Evolutionary conservation across 2,888 invertebrate species (phyloP), one percentile per base, ranked within the genome.

Genomic region (Dryadula phaetusa): DNA sequence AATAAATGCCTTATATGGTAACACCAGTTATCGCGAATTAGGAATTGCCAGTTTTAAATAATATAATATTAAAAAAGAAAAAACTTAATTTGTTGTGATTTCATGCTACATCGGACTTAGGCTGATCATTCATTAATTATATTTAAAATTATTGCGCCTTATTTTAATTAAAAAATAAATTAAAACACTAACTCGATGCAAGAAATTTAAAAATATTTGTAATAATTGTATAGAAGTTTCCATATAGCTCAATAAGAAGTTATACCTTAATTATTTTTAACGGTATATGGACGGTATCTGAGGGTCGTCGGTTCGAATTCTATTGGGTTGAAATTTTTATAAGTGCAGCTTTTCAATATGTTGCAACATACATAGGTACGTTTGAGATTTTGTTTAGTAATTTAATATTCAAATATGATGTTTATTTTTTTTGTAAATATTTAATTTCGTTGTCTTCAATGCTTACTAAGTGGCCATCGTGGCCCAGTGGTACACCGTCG

Each of bases 21-120:
- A 49, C 46, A 62, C 47, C 37, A 53, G 44, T 42, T 12, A 20
- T 37, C n/a, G 20, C 47, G 47, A 25, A 58, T n/a, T n/a, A 40
- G 54, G 54, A 56, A 56, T 56, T 56, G 54, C 54, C 54, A 56
- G 54, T 22, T 37, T n/a, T 56, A 20, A 40, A 56, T 56, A 56
- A 37, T 54, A 20, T 54, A n/a, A n/a, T n/a, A n/a, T 18, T 56
- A 22, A 54, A 20, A 3, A 40, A 32, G 32, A 32, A 10, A 54
- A 40, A 56, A 54, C 54, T 54, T 54, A 37, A 69, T 62, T 65
- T 37, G 65, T 69, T 69, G 65, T 69, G 65, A 69, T 69, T 69
- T 66, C 49, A 69, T 62, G 34, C 42, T 58, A 58, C 25, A 16
- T 56, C n/a, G 37, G 37, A 56, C 54, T 56, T 56, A 37, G 20